Conservation (phyloP, 2,113 vertebrate species). For the Clarias macrocephalus region DNA sequence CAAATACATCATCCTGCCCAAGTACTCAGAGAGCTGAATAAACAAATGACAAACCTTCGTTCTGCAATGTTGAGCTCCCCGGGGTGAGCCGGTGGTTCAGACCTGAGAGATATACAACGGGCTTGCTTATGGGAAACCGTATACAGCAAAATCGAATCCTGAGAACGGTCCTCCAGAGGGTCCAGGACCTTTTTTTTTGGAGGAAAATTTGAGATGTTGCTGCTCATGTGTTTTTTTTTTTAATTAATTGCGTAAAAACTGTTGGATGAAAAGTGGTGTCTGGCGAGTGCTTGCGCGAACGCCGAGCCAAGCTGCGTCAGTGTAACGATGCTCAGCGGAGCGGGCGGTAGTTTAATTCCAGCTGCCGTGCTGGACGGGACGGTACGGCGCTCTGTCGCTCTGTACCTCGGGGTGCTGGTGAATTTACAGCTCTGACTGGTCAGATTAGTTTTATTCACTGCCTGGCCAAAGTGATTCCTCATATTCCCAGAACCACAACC, state of each 20-base stretch:
- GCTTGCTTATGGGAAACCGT: not conserved
- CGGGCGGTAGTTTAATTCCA: not conserved
- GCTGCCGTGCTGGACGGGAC: not conserved
- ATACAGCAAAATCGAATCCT: not conserved
- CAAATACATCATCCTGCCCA: slow-evolving; percentile 64
- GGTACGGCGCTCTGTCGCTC: not conserved
- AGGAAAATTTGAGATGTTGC: not conserved
- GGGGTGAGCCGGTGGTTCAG: not conserved
- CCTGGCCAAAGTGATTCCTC: too few species aligned
- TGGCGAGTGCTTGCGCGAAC: not conserved
- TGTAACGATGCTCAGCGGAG: not conserved
- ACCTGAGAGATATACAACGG: not conserved
- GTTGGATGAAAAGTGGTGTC: not conserved
- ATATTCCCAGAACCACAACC: too few species aligned
- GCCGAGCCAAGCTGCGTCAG: not conserved
- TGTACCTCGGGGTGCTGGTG: not conserved
- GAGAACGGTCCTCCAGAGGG: not conserved
- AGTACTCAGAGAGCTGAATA: slow-evolving; percentile 46
- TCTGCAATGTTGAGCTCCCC: not conserved
- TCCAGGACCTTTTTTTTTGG: too few species aligned
- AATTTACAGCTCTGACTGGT: not conserved
- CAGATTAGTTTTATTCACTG: not conserved
- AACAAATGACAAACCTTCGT: slow-evolving; percentile 50
- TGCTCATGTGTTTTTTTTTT: not conserved
- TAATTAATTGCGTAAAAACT: too few species aligned